phyloP scores from a whole-genome alignment of 2,113 vertebrate genomes.

The Tragelaphus strepsiceros region DNA sequence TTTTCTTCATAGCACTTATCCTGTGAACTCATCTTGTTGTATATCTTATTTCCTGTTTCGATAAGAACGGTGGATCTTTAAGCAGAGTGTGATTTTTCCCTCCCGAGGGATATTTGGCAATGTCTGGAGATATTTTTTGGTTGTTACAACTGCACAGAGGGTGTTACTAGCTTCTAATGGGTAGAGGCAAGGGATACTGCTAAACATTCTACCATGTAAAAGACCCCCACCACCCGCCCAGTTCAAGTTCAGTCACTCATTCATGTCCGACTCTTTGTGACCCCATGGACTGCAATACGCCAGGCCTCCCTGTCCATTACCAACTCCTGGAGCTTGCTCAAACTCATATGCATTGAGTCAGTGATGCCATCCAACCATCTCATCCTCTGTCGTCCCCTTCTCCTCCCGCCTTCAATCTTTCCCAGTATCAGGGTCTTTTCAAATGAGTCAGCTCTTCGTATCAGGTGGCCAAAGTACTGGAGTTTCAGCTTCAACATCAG shows the following conservation, averaged over 20 bases:
- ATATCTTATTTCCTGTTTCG: not conserved
- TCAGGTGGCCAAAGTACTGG: too few relatives aligned
- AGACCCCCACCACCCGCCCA: not conserved
- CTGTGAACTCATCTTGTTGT: not conserved
- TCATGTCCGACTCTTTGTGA: not conserved
- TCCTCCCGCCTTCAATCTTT: too few relatives aligned
- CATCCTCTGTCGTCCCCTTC: too few relatives aligned
- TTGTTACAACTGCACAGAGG: not conserved
- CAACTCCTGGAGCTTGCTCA: too few relatives aligned
- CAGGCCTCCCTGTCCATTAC: not conserved
- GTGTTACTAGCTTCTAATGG: not conserved
- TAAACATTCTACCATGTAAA: not conserved
- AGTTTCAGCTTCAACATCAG: too few relatives aligned
- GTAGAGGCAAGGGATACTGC: not conserved
- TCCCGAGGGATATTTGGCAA: not conserved
- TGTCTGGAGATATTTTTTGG: not conserved
- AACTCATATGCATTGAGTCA: too few relatives aligned
- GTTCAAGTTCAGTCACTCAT: not conserved
- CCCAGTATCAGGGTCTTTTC: too few relatives aligned
- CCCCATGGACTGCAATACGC: not conserved
- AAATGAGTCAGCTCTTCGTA: too few relatives aligned
- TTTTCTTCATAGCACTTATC: accelerated
- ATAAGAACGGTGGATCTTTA: not conserved
- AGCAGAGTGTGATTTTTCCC: not conserved
- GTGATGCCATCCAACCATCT: too few relatives aligned